Conservation (phyloP, 2,888 invertebrate species). For the Syrista parreyssii region DNA sequence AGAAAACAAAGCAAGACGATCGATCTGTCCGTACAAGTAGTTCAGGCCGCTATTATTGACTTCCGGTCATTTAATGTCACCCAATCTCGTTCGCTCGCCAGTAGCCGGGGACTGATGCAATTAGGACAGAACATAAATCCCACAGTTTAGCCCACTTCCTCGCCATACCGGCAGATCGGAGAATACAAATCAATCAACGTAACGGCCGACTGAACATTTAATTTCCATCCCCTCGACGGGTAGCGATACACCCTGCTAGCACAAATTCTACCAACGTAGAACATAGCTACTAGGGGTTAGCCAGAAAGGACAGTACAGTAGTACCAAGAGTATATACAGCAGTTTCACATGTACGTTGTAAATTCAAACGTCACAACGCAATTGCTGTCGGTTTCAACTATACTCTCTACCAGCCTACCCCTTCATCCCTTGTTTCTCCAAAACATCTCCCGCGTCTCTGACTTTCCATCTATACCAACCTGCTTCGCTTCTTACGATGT, state of each 20-base stretch:
- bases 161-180: conserved; percentile 52
- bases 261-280: neutral
- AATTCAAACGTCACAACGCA: conserved; percentile 26
- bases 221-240: conserved; percentile 56
- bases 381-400: conserved; percentile 28
- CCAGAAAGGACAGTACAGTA: neutral
- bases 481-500: too few relatives aligned
- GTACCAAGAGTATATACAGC: too few relatives aligned
- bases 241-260: neutral
- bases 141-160: conserved; percentile 62
- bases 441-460: neutral
- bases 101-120: conserved; percentile 52
- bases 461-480: neutral
- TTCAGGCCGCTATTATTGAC: too few relatives aligned
- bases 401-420: conserved; percentile 12
- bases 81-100: conserved; percentile 17
- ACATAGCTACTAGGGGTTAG: neutral
- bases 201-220: conserved; percentile 63
- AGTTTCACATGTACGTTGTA: conserved; percentile 13
- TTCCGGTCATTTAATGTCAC: neutral
- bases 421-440: too few relatives aligned
- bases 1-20: too few relatives aligned
- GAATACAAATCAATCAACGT: conserved; percentile 64
- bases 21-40: too few relatives aligned
- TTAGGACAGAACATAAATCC: conserved; percentile 65